phyloP scores from a whole-genome alignment of 2,888 invertebrate genomes.

The Ceramica pisi region DNA sequence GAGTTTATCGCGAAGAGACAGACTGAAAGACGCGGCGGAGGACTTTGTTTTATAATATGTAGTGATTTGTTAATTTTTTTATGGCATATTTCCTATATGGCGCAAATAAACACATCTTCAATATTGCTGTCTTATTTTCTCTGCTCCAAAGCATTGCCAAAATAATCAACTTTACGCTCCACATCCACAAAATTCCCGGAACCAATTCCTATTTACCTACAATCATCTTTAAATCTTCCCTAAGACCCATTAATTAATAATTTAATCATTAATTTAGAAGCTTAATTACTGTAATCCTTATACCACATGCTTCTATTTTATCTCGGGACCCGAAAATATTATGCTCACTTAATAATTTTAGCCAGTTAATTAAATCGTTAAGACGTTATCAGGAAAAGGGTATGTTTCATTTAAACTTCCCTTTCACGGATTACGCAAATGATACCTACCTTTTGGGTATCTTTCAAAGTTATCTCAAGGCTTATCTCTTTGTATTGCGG shows the following conservation, averaged over 20 bases:
- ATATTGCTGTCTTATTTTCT: too few species aligned
- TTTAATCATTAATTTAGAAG: neutral
- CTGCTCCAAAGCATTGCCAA: neutral
- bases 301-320: constrained; percentile 14
- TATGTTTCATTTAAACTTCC: constrained; percentile 19
- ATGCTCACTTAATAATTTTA: constrained; percentile 23
- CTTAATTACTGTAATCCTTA: constrained; percentile 20
- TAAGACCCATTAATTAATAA: constrained; percentile 6
- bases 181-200: neutral
- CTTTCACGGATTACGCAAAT: constrained; percentile 16
- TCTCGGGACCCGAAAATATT: constrained; percentile 5
- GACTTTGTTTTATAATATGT: too few species aligned
- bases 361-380: constrained; percentile 36
- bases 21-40: too few species aligned
- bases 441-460: neutral
- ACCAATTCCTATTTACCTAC: neutral
- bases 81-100: too few species aligned
- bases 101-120: too few species aligned
- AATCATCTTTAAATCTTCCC: neutral
- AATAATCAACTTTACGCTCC: neutral
- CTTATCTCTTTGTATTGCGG: neutral
- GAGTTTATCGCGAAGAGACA: too few species aligned
- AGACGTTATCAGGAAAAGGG: constrained; percentile 10
- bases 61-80: too few species aligned
- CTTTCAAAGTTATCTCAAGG: constrained; percentile 4